These are phyloP conservation scores for Baryphthengus martii DNA, from an alignment of 2,113 vertebrate genomes.

Conservation along the genomic window DNA sequence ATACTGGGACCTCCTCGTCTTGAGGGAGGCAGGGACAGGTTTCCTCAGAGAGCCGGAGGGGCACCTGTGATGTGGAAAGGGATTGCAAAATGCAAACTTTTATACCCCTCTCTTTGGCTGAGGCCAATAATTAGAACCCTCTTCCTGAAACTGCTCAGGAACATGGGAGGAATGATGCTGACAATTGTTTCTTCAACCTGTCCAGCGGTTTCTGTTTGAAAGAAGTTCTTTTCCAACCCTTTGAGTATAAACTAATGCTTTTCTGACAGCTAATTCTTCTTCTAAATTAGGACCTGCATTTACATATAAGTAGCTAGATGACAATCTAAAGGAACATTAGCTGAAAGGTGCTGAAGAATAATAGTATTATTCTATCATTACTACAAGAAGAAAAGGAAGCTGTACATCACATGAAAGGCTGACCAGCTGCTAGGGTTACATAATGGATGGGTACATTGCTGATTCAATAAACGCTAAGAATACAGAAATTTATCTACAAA, in stretches of 20 bases:
- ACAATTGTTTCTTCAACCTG: background rate
- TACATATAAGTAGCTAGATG: background rate
- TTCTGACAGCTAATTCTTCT: background rate
- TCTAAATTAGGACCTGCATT: background rate
- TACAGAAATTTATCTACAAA: conserved; percentile 1
- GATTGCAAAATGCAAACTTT: background rate
- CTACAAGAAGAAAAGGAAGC: conserved; percentile 12
- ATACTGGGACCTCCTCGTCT: accelerated
- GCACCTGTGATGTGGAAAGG: background rate
- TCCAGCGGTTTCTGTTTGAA: background rate
- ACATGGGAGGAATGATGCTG: background rate
- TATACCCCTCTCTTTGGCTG: background rate
- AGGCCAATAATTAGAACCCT: background rate
- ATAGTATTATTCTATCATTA: background rate
- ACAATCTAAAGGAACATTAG: background rate
- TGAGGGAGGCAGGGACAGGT: background rate
- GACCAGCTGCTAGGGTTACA: conserved; percentile 7
- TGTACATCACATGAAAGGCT: background rate
- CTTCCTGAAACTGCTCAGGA: background rate
- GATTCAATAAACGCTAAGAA: conserved; percentile 30
- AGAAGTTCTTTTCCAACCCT: background rate
- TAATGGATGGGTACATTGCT: background rate
- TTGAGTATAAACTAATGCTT: background rate
- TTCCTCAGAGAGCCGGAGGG: background rate
- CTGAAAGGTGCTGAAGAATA: conserved; percentile 9